Base-by-base conservation (phyloP, 2,888 invertebrate species). In the Drosophila subquinaria region DNA sequence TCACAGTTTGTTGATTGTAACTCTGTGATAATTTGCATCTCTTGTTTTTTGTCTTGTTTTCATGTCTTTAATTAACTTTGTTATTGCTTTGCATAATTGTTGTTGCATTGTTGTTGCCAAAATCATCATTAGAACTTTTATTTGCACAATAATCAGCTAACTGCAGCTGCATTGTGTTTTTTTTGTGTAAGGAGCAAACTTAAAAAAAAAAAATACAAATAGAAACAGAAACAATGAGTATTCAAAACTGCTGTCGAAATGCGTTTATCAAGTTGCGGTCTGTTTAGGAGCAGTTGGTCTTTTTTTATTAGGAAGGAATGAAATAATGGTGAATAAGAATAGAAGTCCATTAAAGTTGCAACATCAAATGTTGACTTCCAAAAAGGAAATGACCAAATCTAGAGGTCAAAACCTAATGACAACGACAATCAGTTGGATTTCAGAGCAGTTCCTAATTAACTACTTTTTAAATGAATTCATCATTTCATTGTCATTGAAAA, bases 51-150 rank as follows among this genome's bases (percentile, higher is more conserved):
- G 43, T 52, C 23, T 50, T 55, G 42, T 11, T 50, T 40, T 42
- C 11, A 11, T 15, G 42, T 65, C 30, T 79, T 76, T 79, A 73
- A 76, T 82, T 82, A 64, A 66, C 79, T 68, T 47, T 67, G 43
- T 23, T 48, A 42, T 67, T 72, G 67, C 51, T 79, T 70, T 78
- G 79, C 79, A 83, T 87, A 79, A 79, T 87, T 27, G 27, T 27
- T 27, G 27, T 27, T 68, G 79, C 76, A 76, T 82, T 82, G 86
- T 81, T 84, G 78, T 85, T 89, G 81, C 79, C 82, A 82, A 88
- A 86, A 86, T 85, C 81, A 71, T 80, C 82, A 76, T 85, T 82
- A 89, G 86, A 86, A 88, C 88, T 88, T 89, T 88, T 79, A 87
- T 85, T 85, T 85, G 85, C 85, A 85, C 85, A 85, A 85, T 89